phyloP scores from a whole-genome alignment of 2,888 invertebrate genomes.

The Oligia strigilis region DNA sequence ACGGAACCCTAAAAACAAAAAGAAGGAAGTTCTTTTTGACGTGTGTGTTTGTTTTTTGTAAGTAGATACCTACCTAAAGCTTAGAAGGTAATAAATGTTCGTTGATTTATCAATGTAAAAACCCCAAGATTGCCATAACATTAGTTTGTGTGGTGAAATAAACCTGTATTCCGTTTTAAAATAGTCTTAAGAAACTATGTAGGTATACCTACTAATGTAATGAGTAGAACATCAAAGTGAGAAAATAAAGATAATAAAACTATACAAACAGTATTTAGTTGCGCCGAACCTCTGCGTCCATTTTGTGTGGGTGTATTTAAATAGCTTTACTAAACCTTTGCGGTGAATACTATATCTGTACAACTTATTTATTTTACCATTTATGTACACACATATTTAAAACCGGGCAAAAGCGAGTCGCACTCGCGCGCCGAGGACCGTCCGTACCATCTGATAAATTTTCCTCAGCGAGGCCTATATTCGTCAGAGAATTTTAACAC shows the following conservation, averaged over 20 bases:
- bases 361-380: neutral
- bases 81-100: neutral
- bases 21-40: neutral
- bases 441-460: no score
- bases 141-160: neutral
- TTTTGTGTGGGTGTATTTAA: neutral
- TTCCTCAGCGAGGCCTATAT: no score
- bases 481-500: no score
- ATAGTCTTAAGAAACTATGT: neutral
- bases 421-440: no score
- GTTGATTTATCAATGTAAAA: conserved; percentile 24
- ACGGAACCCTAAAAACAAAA: no score
- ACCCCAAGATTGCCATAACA: conserved; percentile 6
- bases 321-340: neutral
- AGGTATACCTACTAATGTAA: neutral
- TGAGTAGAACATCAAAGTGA: neutral
- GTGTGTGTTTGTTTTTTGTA: conserved; percentile 17
- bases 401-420: no score
- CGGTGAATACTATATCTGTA: no score
- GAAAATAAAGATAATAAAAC: conserved; percentile 22
- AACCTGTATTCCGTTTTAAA: neutral
- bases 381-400: neutral
- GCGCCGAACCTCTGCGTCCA: neutral
- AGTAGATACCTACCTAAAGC: neutral
- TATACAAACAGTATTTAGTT: neutral